Evolutionary conservation across 2,888 invertebrate genomes (phyloP).

Genomic region (Phorcus lineatus): DNA sequence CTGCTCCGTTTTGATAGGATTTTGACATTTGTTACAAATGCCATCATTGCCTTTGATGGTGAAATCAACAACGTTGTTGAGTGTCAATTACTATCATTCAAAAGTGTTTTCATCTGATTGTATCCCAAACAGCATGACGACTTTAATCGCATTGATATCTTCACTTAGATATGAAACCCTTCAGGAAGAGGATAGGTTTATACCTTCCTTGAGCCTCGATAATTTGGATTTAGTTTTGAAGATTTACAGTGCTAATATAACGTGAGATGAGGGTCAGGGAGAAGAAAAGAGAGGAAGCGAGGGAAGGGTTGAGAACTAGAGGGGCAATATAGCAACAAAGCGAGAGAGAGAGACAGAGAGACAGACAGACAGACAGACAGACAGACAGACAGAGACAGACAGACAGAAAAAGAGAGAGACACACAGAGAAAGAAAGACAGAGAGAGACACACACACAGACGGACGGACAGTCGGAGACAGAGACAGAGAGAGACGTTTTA

Average conservation of each 20-base stretch:
- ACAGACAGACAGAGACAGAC: neutral
- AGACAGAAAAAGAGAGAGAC: neutral
- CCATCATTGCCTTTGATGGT: neutral
- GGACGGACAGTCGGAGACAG: neutral
- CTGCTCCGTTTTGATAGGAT: neutral
- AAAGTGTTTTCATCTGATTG: no score
- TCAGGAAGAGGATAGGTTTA: no score
- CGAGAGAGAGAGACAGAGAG: neutral
- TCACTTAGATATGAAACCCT: no score
- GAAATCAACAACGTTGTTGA: no score
- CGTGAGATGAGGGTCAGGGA: neutral
- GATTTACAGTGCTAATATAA: no score
- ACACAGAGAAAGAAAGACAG: neutral
- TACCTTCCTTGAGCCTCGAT: no score
- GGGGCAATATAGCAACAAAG: neutral
- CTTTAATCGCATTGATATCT: no score
- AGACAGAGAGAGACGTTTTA: neutral
- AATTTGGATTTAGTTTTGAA: no score
- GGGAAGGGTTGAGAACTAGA: neutral
- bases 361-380: neutral
- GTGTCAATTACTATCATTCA: no score
- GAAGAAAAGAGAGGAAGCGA: neutral
- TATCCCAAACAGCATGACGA: no score
- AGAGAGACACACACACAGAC: neutral
- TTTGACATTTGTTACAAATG: slow-evolving; percentile 10